Percentiles rank a stretch among this genome's conserved stretches.
phyloP scores from a whole-genome alignment of 2,888 invertebrate species.

The Pocota personata region DNA sequence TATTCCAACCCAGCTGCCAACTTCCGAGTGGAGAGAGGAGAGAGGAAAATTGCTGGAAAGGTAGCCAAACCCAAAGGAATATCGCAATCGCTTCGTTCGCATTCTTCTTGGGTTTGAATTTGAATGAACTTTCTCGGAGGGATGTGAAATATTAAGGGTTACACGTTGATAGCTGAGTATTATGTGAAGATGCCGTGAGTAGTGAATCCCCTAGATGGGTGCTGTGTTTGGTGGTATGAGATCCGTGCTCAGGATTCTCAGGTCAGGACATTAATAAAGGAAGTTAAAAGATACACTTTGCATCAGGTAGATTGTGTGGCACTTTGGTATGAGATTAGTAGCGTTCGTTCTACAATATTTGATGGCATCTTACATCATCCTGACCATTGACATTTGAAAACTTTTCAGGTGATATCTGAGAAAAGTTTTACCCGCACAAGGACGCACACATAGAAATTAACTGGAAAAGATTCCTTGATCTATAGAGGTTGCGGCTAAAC shows the following conservation, averaged over 20 bases:
- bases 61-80: slow-evolving; percentile 43
- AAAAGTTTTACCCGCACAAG: not conserved
- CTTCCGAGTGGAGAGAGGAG: not conserved
- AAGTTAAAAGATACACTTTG: slow-evolving; percentile 34
- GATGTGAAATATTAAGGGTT: slow-evolving; percentile 61
- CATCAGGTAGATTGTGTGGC: slow-evolving; percentile 33
- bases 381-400: slow-evolving; percentile 30
- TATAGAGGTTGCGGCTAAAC: not conserved
- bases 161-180: slow-evolving; percentile 48
- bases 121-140: slow-evolving; percentile 52
- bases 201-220: slow-evolving; percentile 21
- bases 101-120: slow-evolving; percentile 50
- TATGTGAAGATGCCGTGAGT: slow-evolving; percentile 15
- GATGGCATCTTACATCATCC: slow-evolving; percentile 14
- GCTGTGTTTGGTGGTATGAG: not conserved
- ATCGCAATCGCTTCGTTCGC: slow-evolving; percentile 44
- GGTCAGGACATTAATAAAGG: slow-evolving; percentile 43
- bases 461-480: not conserved
- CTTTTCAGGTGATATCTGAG: not conserved
- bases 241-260: slow-evolving; percentile 30
- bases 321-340: not conserved
- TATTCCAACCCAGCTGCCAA: slow-evolving; percentile 19
- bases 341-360: not conserved
- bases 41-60: not conserved
- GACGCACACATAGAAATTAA: slow-evolving; percentile 9